Evolutionary conservation across 2,797 vertebrate genomes (phyloP).

Genomic region (Megaceryle alcyon): DNA sequence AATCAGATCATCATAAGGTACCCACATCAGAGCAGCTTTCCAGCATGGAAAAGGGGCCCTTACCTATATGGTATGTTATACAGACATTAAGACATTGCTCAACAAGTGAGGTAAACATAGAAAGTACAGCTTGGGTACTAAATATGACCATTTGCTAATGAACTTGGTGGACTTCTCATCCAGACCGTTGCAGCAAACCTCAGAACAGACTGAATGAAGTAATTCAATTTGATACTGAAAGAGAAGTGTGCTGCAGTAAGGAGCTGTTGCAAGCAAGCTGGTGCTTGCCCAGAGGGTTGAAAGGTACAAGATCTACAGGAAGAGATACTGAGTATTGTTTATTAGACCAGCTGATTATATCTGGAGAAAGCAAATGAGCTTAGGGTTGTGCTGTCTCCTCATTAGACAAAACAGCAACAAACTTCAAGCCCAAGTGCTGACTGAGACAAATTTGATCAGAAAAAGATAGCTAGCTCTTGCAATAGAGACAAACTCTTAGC

Average conservation of each 20-base stretch:
- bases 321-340: neutral
- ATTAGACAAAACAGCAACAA: neutral
- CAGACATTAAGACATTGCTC: neutral
- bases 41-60: neutral
- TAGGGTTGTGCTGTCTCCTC: rapidly evolving
- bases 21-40: neutral
- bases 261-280: neutral
- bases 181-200: neutral
- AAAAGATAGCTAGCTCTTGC: neutral
- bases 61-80: neutral
- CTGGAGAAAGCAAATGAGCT: neutral
- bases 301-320: neutral
- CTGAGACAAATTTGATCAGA: neutral
- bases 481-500: neutral
- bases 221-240: neutral
- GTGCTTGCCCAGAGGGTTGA: neutral
- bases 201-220: neutral
- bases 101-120: neutral
- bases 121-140: neutral
- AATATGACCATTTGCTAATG: neutral
- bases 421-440: neutral
- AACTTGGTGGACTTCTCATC: neutral
- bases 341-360: neutral
- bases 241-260: neutral
- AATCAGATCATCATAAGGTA: neutral